Base-by-base conservation (phyloP, 2,113 vertebrate species). In the Odontesthes bonariensis region DNA sequence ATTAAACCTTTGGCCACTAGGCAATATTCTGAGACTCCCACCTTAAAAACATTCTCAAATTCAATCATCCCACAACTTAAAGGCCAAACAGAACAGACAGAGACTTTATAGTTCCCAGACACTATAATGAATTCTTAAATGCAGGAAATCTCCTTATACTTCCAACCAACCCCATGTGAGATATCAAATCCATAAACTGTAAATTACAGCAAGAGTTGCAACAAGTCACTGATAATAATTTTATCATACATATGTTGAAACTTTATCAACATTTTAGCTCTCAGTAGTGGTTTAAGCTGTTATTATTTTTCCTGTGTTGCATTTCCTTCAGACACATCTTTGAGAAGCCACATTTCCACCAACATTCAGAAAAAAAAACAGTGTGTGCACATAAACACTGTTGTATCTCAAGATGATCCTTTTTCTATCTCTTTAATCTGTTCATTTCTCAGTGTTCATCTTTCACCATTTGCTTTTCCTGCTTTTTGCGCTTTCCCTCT, bases 341-440 rank as follows among this genome's bases (percentile, higher is more conserved):
- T 80, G 6, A 49, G 33, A 58, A 17, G 23, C 46, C 64, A 86
- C 90, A 91, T 90, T 60, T 9, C 55, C 66, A 79, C 54, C 23
- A 53, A 74, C 62, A 66, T 61, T 20, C 70, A 57, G 32, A 49
- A 72, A 17, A 74, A 44, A 76, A 3, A 19, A 17, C 79, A 46
- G 55, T 1, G 2, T 20, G 9, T 13, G 1, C 55, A 71, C 56
- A 79, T 52, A 74, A 74, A 68, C 64, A 64, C 61, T 27, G 66
- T 75, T 75, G 79, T 66, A 62, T 79, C 69, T 81, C 69, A 81
- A 82, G 73, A 77, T 62, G 42, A 70, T 85, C 44, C 72, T 38
- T 47, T 42, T 78, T 86, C 65, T 76, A 63, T 75, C 61, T 77
- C 77, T 83, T 66, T 83, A 82, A 84, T 89, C 83, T 84, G 82